These are phyloP conservation scores for Petrolisthes manimaculis DNA, from an alignment of 2,888 invertebrate species.

Conservation along the genomic window DNA sequence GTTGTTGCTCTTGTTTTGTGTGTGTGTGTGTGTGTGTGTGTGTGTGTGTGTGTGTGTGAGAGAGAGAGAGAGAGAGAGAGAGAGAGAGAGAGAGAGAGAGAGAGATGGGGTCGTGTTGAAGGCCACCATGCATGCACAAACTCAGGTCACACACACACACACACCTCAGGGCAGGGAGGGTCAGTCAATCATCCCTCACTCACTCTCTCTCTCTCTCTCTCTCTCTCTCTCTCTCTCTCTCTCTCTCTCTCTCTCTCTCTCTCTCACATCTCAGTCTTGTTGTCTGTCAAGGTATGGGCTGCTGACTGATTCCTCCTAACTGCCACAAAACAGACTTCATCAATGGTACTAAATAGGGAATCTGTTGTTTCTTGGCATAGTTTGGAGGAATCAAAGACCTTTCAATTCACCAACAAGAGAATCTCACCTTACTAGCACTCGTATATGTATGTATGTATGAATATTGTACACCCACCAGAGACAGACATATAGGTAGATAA, in stretches of 20 bases:
- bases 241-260: neutral
- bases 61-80: neutral
- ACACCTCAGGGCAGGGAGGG: neutral
- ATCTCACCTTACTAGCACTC: too few relatives aligned
- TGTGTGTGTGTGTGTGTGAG: neutral
- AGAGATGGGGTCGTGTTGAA: neutral
- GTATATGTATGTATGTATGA: too few relatives aligned
- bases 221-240: conserved; percentile 3
- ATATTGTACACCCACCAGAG: too few relatives aligned
- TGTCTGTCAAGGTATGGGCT: neutral
- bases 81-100: neutral
- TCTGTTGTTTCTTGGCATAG: too few relatives aligned
- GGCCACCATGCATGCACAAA: conserved; percentile 1
- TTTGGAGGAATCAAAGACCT: too few relatives aligned
- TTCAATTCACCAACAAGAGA: too few relatives aligned
- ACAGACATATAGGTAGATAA: too few relatives aligned
- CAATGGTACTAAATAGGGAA: neutral
- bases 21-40: neutral
- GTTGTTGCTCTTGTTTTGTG: too few relatives aligned
- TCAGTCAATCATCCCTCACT: neutral
- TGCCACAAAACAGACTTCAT: neutral
- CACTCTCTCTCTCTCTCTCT: conserved; percentile 22
- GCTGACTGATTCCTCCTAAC: neutral
- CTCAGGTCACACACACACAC: conserved; percentile 15
- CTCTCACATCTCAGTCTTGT: neutral